A percentile compares a stretch with the other conserved stretches of the same genome.
Evolutionary conservation across 2,888 invertebrate species (phyloP).

Genomic region (Chymomyza fuscimana): DNA sequence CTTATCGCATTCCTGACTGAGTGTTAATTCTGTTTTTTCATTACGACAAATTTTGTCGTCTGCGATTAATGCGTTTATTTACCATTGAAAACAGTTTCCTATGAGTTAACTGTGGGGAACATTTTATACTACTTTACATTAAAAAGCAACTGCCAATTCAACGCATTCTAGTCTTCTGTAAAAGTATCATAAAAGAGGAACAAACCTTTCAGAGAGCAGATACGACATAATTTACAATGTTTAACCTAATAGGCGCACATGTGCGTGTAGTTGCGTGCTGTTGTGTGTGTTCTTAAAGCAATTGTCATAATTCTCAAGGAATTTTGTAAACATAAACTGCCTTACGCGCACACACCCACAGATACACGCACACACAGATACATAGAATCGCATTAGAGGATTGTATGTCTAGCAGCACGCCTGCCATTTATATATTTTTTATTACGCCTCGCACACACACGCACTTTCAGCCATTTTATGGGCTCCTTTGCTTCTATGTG

Average conservation of each 20-base stretch:
- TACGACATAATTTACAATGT: conserved; percentile 15
- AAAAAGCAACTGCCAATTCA: not conserved
- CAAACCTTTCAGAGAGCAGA: not conserved
- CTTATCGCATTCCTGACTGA: not conserved
- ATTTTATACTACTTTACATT: no score
- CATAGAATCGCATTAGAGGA: not conserved
- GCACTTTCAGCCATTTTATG: conserved; percentile 27
- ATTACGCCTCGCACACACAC: not conserved
- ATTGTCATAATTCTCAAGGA: conserved; percentile 49
- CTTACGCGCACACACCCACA: conserved; percentile 15
- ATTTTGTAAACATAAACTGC: conserved; percentile 43
- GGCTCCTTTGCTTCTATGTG: not conserved
- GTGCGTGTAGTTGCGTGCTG: conserved; percentile 18
- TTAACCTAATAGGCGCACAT: conserved; percentile 33
- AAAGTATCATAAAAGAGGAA: not conserved
- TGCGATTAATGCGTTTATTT: no score
- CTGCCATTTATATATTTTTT: conserved; percentile 36
- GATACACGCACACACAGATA: not conserved
- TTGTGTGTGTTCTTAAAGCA: conserved; percentile 29
- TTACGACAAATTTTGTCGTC: no score
- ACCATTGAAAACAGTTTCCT: no score
- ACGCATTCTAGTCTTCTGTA: not conserved
- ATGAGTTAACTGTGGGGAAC: no score
- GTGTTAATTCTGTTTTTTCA: no score
- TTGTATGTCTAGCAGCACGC: conserved; percentile 17